Base-by-base conservation (phyloP, 2,113 vertebrate genomes). In the Merops nubicus region DNA sequence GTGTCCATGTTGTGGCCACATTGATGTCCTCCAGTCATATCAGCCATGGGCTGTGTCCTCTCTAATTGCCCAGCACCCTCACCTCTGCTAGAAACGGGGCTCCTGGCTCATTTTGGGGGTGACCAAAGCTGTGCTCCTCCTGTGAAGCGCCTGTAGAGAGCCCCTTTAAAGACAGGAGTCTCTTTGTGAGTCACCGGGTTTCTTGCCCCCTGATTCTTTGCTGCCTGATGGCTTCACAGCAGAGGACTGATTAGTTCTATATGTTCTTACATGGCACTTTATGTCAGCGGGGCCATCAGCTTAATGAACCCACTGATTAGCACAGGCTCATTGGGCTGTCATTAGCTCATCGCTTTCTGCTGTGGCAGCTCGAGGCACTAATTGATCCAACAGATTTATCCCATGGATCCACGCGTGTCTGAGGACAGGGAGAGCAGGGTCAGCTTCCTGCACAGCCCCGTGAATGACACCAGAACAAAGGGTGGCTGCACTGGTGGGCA, bases 1-100 rank as follows among this genome's bases (percentile, higher is more conserved):
- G 14, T 3, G 9, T 5, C 65, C 17, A 2, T 2, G 0, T 12
- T 2, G 4, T 42, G 1, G 2, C 40, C 40, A 42, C 25, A 2
- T 8, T 2, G 0, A 6, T 1, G 3, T 34, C 57, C 43, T 56
- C 50, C 23, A 5, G 7, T 48, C 20, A 0, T 11, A 3, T 8
- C 15, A 5, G 9, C 0, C 0, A 0, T 2, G 43, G 6, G 29
- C 2, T 31, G 7, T 26, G 65, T 5, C 43, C 22, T 28, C 59
- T 33, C 75, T 8, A 17, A 8, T 5, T 13, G 57, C 53, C 26
- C 80, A 60, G 67, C 29, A 50, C 5, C 11, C 11, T 13, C 75
- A 2, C 4, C 5, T 16, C 26, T 54, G 23, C 23, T 78, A 45
- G 18, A 28, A 77, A 62, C 14, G 38, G 57, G 53, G 19, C 2